Conservation (phyloP, 2,888 invertebrate species). For the Torymus tubicola region DNA sequence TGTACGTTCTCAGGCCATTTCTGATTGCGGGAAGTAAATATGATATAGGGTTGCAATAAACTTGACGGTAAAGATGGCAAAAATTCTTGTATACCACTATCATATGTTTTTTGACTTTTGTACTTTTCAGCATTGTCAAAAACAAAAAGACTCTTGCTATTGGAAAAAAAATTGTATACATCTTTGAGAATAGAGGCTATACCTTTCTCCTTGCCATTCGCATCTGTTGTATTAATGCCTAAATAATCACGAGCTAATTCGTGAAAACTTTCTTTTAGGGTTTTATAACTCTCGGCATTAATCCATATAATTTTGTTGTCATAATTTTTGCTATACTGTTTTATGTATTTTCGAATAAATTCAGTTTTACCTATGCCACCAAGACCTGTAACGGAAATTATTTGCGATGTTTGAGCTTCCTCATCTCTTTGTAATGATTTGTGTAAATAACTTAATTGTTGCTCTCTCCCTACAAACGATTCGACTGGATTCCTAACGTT, state of each 20-base stretch:
- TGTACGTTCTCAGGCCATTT: conserved; percentile 25
- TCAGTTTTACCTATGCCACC: conserved; percentile 34
- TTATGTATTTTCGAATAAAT: conserved; percentile 12
- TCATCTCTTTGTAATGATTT: not conserved
- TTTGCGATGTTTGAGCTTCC: not conserved
- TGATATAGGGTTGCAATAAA: not conserved
- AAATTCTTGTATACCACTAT: conserved; percentile 16
- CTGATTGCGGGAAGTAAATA: conserved; percentile 34
- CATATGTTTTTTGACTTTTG: not conserved
- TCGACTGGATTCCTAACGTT: not conserved
- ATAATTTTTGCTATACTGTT: conserved; percentile 2
- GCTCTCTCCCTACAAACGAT: conserved; percentile 18
- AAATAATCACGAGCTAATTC: conserved; percentile 18
- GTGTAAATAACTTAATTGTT: conserved; percentile 6
- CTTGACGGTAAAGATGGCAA: not conserved
- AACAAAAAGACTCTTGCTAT: conserved; percentile 20
- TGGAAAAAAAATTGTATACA: conserved; percentile 18
- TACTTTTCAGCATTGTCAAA: conserved; percentile 38
- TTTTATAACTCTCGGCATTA: conserved; percentile 27
- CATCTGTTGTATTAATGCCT: not conserved
- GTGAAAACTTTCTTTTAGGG: not conserved
- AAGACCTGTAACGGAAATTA: conserved; percentile 21
- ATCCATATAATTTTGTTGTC: conserved; percentile 31
- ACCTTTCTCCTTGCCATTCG: conserved; percentile 6
- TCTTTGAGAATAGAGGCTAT: not conserved